phyloP scores from a whole-genome alignment of 2,797 vertebrate species.

The Pristis pectinata region DNA sequence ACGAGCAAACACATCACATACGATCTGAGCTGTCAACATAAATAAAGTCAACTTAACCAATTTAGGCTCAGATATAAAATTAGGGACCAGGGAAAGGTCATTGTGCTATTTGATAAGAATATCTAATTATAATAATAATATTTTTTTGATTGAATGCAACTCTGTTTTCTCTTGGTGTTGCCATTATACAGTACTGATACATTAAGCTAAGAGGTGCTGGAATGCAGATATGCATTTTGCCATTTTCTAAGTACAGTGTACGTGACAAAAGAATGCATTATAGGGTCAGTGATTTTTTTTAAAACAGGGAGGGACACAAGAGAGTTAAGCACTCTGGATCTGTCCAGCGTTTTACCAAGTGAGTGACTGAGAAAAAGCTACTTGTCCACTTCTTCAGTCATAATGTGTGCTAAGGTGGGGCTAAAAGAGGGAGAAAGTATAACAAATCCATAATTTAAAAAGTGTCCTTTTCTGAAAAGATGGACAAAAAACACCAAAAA shows the following conservation, averaged over 20 bases:
- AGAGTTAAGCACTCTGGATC: neutral
- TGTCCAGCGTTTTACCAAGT: neutral
- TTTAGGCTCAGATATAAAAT: neutral
- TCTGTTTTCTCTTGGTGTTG: neutral
- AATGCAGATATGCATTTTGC: neutral
- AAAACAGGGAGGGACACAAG: neutral
- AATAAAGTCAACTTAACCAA: neutral
- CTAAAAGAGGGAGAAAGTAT: neutral
- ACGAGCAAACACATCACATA: neutral
- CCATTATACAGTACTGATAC: neutral
- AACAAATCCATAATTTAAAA: neutral
- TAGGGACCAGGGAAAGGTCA: neutral
- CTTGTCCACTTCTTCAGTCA: neutral
- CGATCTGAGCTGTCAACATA: neutral
- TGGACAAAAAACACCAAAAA: neutral
- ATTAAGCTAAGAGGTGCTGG: neutral
- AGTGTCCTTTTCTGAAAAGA: neutral
- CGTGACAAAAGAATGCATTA: neutral
- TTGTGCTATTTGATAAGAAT: neutral
- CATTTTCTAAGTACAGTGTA: neutral
- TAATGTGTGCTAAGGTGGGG: neutral
- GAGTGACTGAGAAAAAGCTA: neutral
- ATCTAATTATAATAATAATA: neutral
- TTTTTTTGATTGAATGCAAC: neutral
- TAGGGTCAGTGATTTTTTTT: neutral